These are phyloP conservation scores for Hapalemur alaotrensis DNA, from an alignment of 2,797 vertebrate species.

Conservation along the genomic window DNA sequence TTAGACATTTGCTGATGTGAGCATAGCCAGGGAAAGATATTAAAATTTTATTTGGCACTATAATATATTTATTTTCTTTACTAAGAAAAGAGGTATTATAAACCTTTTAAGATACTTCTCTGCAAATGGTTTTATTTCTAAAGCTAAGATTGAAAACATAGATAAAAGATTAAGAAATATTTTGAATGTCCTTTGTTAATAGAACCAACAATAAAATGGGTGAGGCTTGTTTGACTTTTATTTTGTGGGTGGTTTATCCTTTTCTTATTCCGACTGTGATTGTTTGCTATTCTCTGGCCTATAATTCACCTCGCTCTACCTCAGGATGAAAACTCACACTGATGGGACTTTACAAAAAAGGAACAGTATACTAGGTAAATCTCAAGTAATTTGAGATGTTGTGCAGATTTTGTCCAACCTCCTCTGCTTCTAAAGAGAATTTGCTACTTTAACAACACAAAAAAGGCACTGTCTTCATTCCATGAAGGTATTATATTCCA, in stretches of 20 bases:
- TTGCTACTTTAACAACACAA: not conserved
- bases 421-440: not conserved
- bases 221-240: conserved; percentile 53
- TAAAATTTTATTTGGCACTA: conserved; percentile 7
- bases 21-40: not conserved
- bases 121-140: not conserved
- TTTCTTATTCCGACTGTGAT: not conserved
- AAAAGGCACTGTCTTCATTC: not conserved
- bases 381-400: conserved; percentile 3
- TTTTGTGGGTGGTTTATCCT: not conserved
- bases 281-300: conserved; percentile 26
- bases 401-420: not conserved
- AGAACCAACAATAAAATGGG: conserved; percentile 45
- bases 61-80: conserved; percentile 27
- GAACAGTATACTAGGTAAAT: conserved; percentile 7
- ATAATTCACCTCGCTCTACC: not conserved
- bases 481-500: not conserved
- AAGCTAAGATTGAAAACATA: not conserved
- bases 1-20: conserved; percentile 3
- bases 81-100: not conserved
- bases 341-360: not conserved
- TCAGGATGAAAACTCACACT: not conserved
- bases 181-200: conserved; percentile 30
- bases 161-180: not conserved
- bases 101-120: not conserved